Evolutionary conservation across 2,888 invertebrate genomes (phyloP).

Genomic region (Trissolcus brochymenae): DNA sequence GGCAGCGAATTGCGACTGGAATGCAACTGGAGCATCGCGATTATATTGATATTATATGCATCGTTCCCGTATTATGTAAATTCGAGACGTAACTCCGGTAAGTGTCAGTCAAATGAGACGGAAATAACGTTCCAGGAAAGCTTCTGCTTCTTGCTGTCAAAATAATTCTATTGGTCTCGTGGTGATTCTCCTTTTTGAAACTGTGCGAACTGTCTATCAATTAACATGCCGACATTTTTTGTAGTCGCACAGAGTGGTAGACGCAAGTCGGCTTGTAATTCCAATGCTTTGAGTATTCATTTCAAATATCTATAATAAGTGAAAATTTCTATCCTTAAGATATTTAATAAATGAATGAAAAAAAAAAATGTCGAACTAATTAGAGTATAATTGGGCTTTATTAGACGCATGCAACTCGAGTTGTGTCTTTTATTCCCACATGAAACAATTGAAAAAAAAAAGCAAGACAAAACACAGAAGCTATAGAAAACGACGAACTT

Average conservation of each 20-base stretch:
- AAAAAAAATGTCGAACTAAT: too few species aligned
- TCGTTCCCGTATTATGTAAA: conserved; percentile 21
- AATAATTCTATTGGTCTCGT: conserved; percentile 5
- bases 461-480: too few species aligned
- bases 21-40: conserved; percentile 5
- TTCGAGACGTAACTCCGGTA: conserved; percentile 5
- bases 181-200: conserved; percentile 19
- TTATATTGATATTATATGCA: conserved; percentile 26
- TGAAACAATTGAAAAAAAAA: too few species aligned
- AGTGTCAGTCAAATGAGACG: conserved; percentile 10
- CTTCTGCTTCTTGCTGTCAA: conserved; percentile 2
- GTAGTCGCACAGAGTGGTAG: conserved; percentile 20
- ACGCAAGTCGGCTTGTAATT: neutral
- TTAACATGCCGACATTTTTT: conserved; percentile 1
- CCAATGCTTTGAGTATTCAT: too few species aligned
- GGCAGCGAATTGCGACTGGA: conserved; percentile 6
- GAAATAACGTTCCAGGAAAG: conserved; percentile 12
- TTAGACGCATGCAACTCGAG: too few species aligned
- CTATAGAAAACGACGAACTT: too few species aligned
- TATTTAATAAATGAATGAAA: too few species aligned
- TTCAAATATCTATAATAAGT: too few species aligned
- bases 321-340: too few species aligned
- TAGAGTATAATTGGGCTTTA: too few species aligned
- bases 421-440: too few species aligned
- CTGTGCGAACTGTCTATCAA: conserved; percentile 6